These are phyloP conservation scores for Menidia beryllina DNA, from an alignment of 2,113 vertebrate species.

Conservation along the genomic window DNA sequence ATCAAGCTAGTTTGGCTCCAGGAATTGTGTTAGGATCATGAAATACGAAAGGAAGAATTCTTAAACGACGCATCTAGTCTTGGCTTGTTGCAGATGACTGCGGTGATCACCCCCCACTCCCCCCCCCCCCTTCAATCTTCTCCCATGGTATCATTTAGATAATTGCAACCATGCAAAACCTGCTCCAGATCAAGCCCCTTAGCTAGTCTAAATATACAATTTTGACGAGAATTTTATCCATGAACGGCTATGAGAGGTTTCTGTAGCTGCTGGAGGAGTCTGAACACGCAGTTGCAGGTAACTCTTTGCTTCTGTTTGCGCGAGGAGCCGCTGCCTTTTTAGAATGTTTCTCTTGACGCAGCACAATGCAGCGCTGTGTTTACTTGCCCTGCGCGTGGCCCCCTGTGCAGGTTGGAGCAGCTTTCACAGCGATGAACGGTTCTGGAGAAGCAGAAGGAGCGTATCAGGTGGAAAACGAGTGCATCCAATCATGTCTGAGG, in stretches of 20 bases:
- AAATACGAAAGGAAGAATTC: not conserved
- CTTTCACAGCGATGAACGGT: slow-evolving; percentile 2
- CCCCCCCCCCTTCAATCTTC: not conserved
- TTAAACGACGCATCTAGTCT: not conserved
- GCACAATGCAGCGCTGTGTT: slow-evolving; percentile 22
- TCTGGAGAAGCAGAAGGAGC: slow-evolving; percentile 12
- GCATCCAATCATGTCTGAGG: not conserved
- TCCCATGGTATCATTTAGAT: not conserved
- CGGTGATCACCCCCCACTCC: no score
- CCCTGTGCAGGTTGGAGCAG: slow-evolving; percentile 47
- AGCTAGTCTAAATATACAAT: not conserved
- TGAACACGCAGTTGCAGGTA: slow-evolving; percentile 30
- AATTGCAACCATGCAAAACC: not conserved
- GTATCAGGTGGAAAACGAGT: not conserved
- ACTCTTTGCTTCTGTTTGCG: not conserved
- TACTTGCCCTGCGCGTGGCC: slow-evolving; percentile 45
- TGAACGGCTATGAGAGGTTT: not conserved
- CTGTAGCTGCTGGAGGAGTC: not conserved
- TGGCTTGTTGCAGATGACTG: slow-evolving; percentile 10
- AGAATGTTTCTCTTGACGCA: not conserved
- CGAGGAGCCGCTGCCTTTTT: slow-evolving; percentile 34
- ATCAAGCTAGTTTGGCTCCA: not conserved
- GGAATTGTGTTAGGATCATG: not conserved
- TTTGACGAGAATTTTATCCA: not conserved
- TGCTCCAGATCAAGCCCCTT: not conserved